These are phyloP conservation scores for Thaumatotibia leucotreta DNA, from an alignment of 1,140 invertebrate species.

Conservation along the genomic window DNA sequence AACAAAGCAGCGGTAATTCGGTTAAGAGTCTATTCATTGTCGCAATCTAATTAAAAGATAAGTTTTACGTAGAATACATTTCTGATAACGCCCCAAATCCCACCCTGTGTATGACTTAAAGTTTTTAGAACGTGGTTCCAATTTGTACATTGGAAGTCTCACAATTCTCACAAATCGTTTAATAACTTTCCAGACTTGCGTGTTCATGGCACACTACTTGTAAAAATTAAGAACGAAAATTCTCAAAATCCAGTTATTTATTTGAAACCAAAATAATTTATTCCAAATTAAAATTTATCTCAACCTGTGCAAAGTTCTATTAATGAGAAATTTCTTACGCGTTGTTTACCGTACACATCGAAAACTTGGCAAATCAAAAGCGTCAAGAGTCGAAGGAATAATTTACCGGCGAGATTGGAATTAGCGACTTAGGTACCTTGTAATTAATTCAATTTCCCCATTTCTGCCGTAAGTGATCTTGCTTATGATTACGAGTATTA, in stretches of 20 bases:
- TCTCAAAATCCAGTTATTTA: too few relatives aligned
- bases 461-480: constrained; percentile 6
- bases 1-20: too few relatives aligned
- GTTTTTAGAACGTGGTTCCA: too few relatives aligned
- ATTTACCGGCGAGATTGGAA: constrained; percentile 4
- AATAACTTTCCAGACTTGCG: not conserved
- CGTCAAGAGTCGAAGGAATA: constrained; percentile 1
- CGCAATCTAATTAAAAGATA: too few relatives aligned
- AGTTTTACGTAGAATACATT: too few relatives aligned
- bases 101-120: too few relatives aligned
- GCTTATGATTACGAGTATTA: constrained; percentile 1
- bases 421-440: not conserved
- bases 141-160: too few relatives aligned
- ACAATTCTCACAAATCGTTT: too few relatives aligned
- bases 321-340: not conserved
- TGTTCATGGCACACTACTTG: not conserved
- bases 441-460: constrained; percentile 9
- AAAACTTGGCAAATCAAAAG: not conserved
- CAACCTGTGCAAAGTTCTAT: not conserved
- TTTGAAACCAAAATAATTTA: not conserved
- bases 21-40: too few relatives aligned
- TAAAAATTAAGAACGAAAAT: not conserved
- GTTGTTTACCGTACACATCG: constrained; percentile 3
- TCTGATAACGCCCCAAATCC: too few relatives aligned
- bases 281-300: not conserved